A percentile compares a stretch with the other conserved stretches of the same genome.
Evolutionary conservation across 2,888 invertebrate species (phyloP).

Genomic region (Andrena trimmerana): DNA sequence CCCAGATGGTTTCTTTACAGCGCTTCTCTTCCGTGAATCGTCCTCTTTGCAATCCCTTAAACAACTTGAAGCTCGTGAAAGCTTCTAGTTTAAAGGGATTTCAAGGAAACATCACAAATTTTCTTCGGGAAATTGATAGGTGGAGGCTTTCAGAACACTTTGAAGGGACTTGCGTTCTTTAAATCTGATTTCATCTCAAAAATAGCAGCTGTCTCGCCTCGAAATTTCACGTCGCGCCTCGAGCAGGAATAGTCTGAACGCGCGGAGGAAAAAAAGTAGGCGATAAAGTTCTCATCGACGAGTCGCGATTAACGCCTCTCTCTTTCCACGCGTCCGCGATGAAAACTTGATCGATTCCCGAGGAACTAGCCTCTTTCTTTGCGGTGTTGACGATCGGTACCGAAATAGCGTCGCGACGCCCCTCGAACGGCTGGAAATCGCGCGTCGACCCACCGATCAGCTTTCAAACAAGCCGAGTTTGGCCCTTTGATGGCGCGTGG

Average conservation of each 20-base stretch:
- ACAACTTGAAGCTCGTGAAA: too few species aligned
- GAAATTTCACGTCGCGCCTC: background rate
- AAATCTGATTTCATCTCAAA: background rate
- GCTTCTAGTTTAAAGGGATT: too few species aligned
- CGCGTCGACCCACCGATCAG: background rate
- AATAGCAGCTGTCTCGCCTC: background rate
- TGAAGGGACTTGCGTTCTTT: too few species aligned
- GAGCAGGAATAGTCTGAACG: background rate
- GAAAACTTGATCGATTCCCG: slow-evolving; percentile 63
- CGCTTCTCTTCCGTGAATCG: too few species aligned
- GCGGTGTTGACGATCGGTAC: background rate
- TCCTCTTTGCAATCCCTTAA: too few species aligned
- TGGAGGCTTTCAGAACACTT: too few species aligned
- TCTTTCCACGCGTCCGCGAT: slow-evolving; percentile 33
- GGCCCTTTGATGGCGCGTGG: slow-evolving; percentile 2
- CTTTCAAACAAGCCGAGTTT: background rate
- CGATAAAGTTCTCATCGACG: slow-evolving; percentile 54
- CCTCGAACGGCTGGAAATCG: slow-evolving; percentile 8
- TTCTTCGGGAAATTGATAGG: too few species aligned
- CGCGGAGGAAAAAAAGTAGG: background rate
- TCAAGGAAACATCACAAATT: too few species aligned
- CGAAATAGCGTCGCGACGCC: slow-evolving; percentile 37
- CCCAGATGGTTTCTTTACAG: too few species aligned
- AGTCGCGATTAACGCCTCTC: slow-evolving; percentile 46
- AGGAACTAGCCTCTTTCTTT: slow-evolving; percentile 21